Evolutionary conservation across 2,888 invertebrate species (phyloP), one percentile per base, ranked within the genome.

Genomic region (Xestia ashworthii): DNA sequence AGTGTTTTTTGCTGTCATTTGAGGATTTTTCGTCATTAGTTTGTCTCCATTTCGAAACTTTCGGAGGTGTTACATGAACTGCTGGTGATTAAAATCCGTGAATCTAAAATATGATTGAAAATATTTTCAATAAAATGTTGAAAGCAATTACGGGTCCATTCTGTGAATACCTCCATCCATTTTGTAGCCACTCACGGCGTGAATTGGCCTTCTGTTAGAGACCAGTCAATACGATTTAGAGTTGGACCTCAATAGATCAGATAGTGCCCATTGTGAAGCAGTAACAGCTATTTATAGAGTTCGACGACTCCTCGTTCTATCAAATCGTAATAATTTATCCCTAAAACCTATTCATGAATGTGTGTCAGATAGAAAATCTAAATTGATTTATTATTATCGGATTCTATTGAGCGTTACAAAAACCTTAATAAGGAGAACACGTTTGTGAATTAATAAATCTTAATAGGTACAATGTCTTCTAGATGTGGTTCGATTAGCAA

Each of bases 251-350:
- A 90, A 92, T 92, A 92, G 91, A 93, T 93, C 92, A 91, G 92
- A 93, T 93, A 91, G 90, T 88, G 88, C 79, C 90, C 85, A 94
- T 94, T 93, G 93, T 94, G 90, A 88, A 88, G 73, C 85, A 88
- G 90, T 89, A 91, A 90, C 87, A 90, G 90, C 92, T 90, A 93
- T 94, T 93, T 94, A 92, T 87, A 87, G 90, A 93, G 94, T 93
- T 94, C 94, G 90, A 91, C 91, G 93, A 93, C 94, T 93, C 88
- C 81, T 78, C 83, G 86, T 69, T 86, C 79, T 89, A 91, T 92
- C 89, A 91, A 91, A 92, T 89, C 85, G 87, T 89, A 84, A 84
- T 86, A 82, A 80, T 82, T 82, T 86, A 88, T 86, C 79, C 87
- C 89, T 83, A 81, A 84, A 88, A 86, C 79, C 85, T 84, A 84